phyloP scores from a whole-genome alignment of 2,797 vertebrate genomes.

The Schizopygopsis pylzovi region DNA sequence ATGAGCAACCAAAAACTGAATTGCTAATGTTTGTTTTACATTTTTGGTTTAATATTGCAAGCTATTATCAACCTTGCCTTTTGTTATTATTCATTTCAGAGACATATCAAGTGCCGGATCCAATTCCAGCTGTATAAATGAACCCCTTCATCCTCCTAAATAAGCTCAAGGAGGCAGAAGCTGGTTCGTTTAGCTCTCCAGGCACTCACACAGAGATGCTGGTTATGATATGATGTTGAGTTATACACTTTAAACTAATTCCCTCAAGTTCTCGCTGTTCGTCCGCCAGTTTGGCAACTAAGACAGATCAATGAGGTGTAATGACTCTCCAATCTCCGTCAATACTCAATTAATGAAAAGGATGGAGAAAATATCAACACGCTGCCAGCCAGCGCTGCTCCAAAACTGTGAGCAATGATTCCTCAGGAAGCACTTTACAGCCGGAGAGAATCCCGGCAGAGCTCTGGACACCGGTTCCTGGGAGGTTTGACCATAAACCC shows the following conservation, averaged over 20 bases:
- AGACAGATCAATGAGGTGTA: slow-evolving; percentile 61
- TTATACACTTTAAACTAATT: slow-evolving; percentile 44
- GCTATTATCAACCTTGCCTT: background rate
- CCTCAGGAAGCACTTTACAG: slow-evolving; percentile 57
- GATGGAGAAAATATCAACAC: slow-evolving; percentile 60
- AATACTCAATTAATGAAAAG: slow-evolving; percentile 65
- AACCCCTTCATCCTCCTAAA: slow-evolving; percentile 2
- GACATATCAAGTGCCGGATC: background rate
- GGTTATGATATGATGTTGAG: slow-evolving; percentile 36
- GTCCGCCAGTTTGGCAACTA: slow-evolving; percentile 56
- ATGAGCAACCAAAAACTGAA: background rate
- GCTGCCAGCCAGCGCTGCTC: slow-evolving; percentile 40
- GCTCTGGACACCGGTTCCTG: slow-evolving; percentile 48
- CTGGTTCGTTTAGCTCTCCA: slow-evolving; percentile 17
- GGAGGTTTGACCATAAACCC: slow-evolving; percentile 72
- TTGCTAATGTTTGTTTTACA: background rate
- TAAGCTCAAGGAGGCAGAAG: background rate
- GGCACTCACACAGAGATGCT: slow-evolving; percentile 22
- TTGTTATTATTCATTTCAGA: background rate
- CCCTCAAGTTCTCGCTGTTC: slow-evolving; percentile 45
- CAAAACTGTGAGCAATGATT: slow-evolving; percentile 60
- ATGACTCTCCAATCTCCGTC: slow-evolving; percentile 62
- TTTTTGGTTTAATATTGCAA: too few relatives aligned
- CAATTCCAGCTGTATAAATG: slow-evolving; percentile 6
- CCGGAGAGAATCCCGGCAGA: slow-evolving; percentile 43